Evolutionary conservation across 2,888 invertebrate species (phyloP).

Genomic region (Sphaeridia pumilis): DNA sequence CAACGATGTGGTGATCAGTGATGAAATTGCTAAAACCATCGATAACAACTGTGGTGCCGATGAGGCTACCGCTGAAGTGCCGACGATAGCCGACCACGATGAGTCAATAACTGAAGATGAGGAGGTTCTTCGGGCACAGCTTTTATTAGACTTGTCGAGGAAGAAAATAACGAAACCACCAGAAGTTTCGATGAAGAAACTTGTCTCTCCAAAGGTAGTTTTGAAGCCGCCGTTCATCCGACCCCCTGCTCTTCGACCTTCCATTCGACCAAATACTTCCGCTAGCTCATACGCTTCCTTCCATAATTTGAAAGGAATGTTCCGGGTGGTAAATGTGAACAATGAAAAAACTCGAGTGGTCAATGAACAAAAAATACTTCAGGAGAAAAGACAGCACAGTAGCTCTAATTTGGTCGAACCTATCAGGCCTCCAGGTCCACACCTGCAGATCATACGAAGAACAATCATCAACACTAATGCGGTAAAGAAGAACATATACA

Average conservation of each 20-base stretch:
- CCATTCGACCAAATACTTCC: neutral
- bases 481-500: constrained; percentile 10
- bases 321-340: constrained; percentile 9
- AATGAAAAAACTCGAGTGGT: neutral
- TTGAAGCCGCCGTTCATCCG: neutral
- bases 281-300: neutral
- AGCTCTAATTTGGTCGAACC: neutral
- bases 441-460: constrained; percentile 8
- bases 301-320: constrained; percentile 5
- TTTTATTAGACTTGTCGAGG: constrained; percentile 8
- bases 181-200: neutral
- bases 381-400: too few species aligned
- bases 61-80: too few species aligned
- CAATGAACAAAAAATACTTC: neutral
- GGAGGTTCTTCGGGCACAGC: constrained; percentile 12
- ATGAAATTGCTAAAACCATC: too few species aligned
- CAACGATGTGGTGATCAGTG: too few species aligned
- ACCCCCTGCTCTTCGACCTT: too few species aligned
- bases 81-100: too few species aligned
- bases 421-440: neutral
- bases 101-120: constrained; percentile 6
- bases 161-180: constrained; percentile 1
- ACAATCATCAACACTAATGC: constrained; percentile 10
- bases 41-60: too few species aligned
- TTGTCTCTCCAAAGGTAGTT: neutral